A percentile compares a stretch with the other conserved stretches of the same genome.
Conservation (phyloP, 2,113 vertebrate species). For the Anoplopoma fimbria region DNA sequence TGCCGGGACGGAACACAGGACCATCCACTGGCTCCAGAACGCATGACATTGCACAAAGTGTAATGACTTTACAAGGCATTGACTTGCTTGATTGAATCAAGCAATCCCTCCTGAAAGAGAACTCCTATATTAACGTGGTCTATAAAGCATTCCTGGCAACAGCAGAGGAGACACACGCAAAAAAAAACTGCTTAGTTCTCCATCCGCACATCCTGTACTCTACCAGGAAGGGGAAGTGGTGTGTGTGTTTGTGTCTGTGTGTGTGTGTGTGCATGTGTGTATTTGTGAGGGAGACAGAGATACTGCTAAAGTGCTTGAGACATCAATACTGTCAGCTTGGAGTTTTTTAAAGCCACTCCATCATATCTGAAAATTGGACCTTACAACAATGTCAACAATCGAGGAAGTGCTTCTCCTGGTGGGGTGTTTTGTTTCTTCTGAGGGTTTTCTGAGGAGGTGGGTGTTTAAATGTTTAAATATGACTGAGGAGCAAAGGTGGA, state of each 20-base stretch:
- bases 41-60: slow-evolving; percentile 81
- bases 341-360: slow-evolving; percentile 67
- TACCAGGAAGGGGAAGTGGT: slow-evolving; percentile 72
- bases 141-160: slow-evolving; percentile 79
- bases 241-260: slow-evolving; percentile 33
- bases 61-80: slow-evolving; percentile 77
- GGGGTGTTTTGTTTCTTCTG: background rate
- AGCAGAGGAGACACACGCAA: slow-evolving; percentile 34
- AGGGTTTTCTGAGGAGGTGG: background rate
- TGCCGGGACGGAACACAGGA: slow-evolving; percentile 37
- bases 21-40: slow-evolving; percentile 59
- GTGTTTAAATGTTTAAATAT: background rate
- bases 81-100: slow-evolving; percentile 78
- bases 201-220: slow-evolving; percentile 76
- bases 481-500: background rate
- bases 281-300: slow-evolving; percentile 51
- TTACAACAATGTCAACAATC: slow-evolving; percentile 46
- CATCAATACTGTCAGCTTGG: slow-evolving; percentile 72
- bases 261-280: slow-evolving; percentile 36
- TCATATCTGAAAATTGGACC: slow-evolving; percentile 57
- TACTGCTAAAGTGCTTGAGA: slow-evolving; percentile 74
- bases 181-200: slow-evolving; percentile 74
- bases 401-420: slow-evolving; percentile 9
- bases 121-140: slow-evolving; percentile 74
- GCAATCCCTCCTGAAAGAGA: slow-evolving; percentile 66